These are phyloP conservation scores for Pectinophora gossypiella DNA, from an alignment of 1,140 invertebrate genomes.

Conservation along the genomic window DNA sequence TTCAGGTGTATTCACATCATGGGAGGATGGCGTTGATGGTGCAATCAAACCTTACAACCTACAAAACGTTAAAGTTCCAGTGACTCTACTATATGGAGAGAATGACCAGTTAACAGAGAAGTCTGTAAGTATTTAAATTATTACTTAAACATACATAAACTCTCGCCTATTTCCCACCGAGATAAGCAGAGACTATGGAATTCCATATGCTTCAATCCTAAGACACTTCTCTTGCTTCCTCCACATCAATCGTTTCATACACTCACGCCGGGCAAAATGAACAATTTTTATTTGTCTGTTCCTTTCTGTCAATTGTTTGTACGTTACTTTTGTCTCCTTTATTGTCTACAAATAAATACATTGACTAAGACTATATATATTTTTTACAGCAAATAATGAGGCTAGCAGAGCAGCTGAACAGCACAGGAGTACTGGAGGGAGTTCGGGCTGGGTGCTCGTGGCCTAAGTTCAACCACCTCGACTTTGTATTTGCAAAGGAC, in stretches of 20 bases:
- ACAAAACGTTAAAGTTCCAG: constrained; percentile 47
- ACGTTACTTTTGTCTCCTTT: too few species aligned
- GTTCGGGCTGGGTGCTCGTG: constrained; percentile 35
- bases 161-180: too few species aligned
- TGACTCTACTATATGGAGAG: constrained; percentile 47
- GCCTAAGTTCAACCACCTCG: constrained; percentile 60
- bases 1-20: constrained; percentile 55
- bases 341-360: too few species aligned
- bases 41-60: constrained; percentile 49
- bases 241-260: too few species aligned
- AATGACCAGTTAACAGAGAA: constrained; percentile 58
- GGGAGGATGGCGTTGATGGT: constrained; percentile 44
- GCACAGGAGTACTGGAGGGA: constrained; percentile 37
- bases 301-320: too few species aligned
- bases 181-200: neutral
- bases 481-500: constrained; percentile 53
- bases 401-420: constrained; percentile 36
- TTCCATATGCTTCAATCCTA: too few species aligned
- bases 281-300: too few species aligned
- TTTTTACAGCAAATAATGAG: constrained; percentile 45
- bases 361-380: too few species aligned
- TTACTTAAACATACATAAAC: too few species aligned
- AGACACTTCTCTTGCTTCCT: too few species aligned
- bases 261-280: too few species aligned
- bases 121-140: constrained; percentile 41